Base-by-base conservation (phyloP, 2,113 vertebrate species). In the Syrrhaptes paradoxus region DNA sequence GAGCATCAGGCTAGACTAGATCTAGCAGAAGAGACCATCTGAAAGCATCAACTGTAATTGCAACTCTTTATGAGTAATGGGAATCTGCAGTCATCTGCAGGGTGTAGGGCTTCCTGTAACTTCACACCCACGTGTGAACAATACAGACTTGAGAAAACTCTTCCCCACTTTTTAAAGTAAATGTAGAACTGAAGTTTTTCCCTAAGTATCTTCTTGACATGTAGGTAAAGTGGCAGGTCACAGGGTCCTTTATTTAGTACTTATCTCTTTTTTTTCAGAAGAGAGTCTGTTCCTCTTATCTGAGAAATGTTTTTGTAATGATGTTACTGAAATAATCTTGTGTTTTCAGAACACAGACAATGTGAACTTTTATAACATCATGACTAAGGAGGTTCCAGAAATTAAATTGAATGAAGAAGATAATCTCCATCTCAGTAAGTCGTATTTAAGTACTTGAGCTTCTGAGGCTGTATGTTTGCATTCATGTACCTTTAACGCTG, bases 311-410 rank as follows among this genome's bases (percentile, higher is more conserved):
- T 78, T 76, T 66, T 89, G 19, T 66, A 28, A 45, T 18, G 17
- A 34, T 17, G 32, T 62, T 76, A 66, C 58, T 94, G 94, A 89
- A 85, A 55, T 59, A 55, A 46, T 86, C 66, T 94, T 82, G 59
- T 94, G 75, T 66, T 98, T 96, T 81, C 97, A 99, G 99, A 99
- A 99, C 96, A 99, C 99, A 34, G 98, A 99, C 26, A 98, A 98
- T 10, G 99, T 99, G 61, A 99, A 99, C 96, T 99, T 99, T 93
- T 99, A 99, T 96, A 99, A 99, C 97, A 99, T 99, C 96, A 98
- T 99, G 92, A 98, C 98, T 49, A 98, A 98, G 89, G 96, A 79
- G 2, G 52, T 93, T n/a, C 94, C 97, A 46, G 63, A 73, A 65
- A 17, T 72, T 48, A 89, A 94, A 77, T 73, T 78, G 48, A 17